Base-by-base conservation (phyloP, 2,888 invertebrate genomes). In the Drosophila parthenogenetica region DNA sequence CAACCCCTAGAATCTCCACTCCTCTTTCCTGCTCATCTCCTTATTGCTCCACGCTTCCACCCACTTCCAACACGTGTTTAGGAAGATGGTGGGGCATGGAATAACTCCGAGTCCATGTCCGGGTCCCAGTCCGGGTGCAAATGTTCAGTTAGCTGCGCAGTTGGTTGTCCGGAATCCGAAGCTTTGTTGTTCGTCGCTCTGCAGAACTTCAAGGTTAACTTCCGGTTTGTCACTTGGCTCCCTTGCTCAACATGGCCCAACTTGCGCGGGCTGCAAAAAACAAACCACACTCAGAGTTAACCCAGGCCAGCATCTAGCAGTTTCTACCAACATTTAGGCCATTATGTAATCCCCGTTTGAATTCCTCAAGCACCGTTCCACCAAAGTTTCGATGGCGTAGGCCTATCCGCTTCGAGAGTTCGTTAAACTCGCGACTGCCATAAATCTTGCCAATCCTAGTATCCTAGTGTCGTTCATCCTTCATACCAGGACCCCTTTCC, bases 181-280 rank as follows among this genome's bases (percentile, higher is more conserved):
- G 63, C 73, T 65, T 85, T 74, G 61, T 25, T 13, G 59, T 57
- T 68, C 53, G 14, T 54, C 66, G 45, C 65, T 60, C 48, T 16
- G 61, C 66, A 43, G 55, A 75, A 86, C 86, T 79, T 87, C 87
- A 87, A 87, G 87, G 87, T 89, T 86, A 87, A 73, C 79, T 70
- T 81, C 75, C 75, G 68, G 69, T 69, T 29, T 65, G 67, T 57
- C 66, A 59, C 53, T 65, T 54, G 61, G 29, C 62, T 59, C 69
- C 67, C 73, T 75, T 75, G 77, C 83, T 43, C 73, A 84, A 76
- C 72, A 62, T 59, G 51, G 29, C 40, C 35, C 64, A 53, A 42
- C 72, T 87, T 85, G 82, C 55, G 82, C 69, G 71, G 77, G 58
- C 57, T 53, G 49, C 57, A 59, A 40, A 68, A 50, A 35, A 55